These are phyloP conservation scores for Drosophila orena DNA, from an alignment of 1,140 invertebrate species.

Conservation along the genomic window DNA sequence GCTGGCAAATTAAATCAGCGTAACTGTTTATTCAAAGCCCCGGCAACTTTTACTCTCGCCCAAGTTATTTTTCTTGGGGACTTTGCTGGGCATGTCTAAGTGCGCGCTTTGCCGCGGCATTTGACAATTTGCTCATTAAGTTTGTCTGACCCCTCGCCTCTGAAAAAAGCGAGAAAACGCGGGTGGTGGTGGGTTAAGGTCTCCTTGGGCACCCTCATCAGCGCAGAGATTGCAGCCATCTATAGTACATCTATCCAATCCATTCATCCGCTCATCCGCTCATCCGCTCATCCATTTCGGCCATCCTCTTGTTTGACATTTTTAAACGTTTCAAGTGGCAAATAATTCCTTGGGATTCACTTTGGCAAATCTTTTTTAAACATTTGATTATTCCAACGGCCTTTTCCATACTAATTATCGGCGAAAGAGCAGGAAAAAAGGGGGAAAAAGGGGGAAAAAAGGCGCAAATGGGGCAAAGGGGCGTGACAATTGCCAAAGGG, in stretches of 20 bases:
- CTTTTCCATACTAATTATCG: constrained; percentile 75
- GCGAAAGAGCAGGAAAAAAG: constrained; percentile 25
- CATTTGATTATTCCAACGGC: constrained; percentile 57
- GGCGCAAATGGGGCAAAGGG: not conserved
- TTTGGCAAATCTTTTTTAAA: constrained; percentile 81
- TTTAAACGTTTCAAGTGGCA: constrained; percentile 84
- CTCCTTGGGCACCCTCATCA: constrained; percentile 65
- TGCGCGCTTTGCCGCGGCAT: constrained; percentile 80
- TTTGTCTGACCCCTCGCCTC: constrained; percentile 80
- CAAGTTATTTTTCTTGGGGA: constrained; percentile 67
- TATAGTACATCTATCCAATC: not conserved
- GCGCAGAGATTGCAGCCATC: not conserved
- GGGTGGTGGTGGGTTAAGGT: constrained; percentile 11
- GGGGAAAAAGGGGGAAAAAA: constrained; percentile 9
- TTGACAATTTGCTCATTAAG: constrained; percentile 84
- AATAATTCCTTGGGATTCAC: constrained; percentile 84
- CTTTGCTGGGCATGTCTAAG: constrained; percentile 72
- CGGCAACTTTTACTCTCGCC: constrained; percentile 71
- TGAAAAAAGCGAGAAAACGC: not conserved
- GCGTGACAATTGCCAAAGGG: constrained; percentile 66
- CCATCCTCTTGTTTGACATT: constrained; percentile 74
- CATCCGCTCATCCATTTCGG: not conserved
- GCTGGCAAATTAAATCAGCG: constrained; percentile 83
- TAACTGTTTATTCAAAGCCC: constrained; percentile 85
- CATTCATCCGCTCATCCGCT: not conserved